Percentiles rank a stretch among this genome's conserved stretches.
These are phyloP conservation scores for Crambe crambe DNA, from an alignment of 37 sponge, comb jelly and placozoan genomes.

Conservation along the genomic window DNA sequence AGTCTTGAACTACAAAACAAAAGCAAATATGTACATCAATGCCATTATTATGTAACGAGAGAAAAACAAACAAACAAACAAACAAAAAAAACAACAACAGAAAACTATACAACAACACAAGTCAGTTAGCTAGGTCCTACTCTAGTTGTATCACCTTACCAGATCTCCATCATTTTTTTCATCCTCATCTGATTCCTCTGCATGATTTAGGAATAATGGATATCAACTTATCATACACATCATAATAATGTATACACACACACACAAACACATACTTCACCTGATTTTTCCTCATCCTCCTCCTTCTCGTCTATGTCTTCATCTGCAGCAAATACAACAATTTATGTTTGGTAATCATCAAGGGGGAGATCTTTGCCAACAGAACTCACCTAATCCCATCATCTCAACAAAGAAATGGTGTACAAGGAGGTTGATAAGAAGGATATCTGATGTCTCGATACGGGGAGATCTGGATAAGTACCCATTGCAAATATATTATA, in stretches of 20 bases:
- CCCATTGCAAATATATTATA: background rate
- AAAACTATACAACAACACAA: background rate
- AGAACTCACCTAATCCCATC: too few species aligned
- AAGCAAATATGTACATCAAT: too few species aligned
- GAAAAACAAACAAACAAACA: background rate
- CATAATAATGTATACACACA: too few species aligned
- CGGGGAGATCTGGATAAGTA: slow-evolving; percentile 33
- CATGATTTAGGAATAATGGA: too few species aligned
- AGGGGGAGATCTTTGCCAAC: background rate
- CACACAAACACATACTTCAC: too few species aligned
- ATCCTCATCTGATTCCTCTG: background rate
- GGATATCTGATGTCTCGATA: slow-evolving; percentile 46
- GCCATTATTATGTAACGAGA: too few species aligned
- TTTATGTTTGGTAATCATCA: too few species aligned
- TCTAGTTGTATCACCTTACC: background rate
- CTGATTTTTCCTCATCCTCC: too few species aligned
- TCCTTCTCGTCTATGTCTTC: background rate
- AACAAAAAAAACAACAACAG: background rate
- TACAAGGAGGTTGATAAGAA: slow-evolving; percentile 49
- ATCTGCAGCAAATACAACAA: background rate
- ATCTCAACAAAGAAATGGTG: slow-evolving; percentile 30
- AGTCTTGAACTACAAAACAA: slow-evolving; percentile 3
- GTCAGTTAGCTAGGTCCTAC: background rate
- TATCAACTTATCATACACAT: too few species aligned
- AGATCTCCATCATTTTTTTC: background rate